These are phyloP conservation scores for Onchidella celtica DNA, from an alignment of 2,888 invertebrate genomes.

Conservation along the genomic window DNA sequence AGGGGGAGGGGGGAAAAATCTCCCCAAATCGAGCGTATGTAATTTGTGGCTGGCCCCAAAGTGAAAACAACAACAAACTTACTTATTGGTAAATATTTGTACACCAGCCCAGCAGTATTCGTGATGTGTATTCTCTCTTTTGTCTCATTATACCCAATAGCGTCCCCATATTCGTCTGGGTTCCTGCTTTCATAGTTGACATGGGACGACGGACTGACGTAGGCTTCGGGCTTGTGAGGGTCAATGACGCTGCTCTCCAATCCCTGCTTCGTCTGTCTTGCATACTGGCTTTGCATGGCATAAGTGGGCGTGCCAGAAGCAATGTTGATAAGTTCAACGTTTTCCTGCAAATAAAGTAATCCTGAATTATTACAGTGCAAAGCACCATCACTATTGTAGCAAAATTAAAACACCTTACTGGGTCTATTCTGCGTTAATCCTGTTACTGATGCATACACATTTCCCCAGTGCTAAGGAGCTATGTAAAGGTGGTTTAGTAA, in stretches of 20 bases:
- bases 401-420: no score
- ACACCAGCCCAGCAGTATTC: conserved; percentile 60
- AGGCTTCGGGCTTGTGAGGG: conserved; percentile 56
- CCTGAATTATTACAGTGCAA: no score
- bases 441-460: no score
- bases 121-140: conserved; percentile 60
- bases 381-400: no score
- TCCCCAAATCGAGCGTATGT: no score
- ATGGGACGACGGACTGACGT: conserved; percentile 59
- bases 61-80: no score
- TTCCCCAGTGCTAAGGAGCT: no score
- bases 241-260: conserved; percentile 61
- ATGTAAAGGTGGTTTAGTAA: no score
- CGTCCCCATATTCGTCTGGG: conserved; percentile 72
- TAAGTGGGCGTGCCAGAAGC: conserved; percentile 66
- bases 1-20: no score
- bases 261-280: conserved; percentile 60
- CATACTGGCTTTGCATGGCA: conserved; percentile 54
- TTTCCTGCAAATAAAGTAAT: conserved; percentile 64
- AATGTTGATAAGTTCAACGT: conserved; percentile 68
- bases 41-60: no score
- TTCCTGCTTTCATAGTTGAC: conserved; percentile 69
- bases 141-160: conserved; percentile 70
- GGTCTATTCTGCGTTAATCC: no score
- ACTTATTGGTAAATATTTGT: conserved; percentile 69